phyloP scores from a whole-genome alignment of 2,797 vertebrate species.

The Mormyrops attenuatus region DNA sequence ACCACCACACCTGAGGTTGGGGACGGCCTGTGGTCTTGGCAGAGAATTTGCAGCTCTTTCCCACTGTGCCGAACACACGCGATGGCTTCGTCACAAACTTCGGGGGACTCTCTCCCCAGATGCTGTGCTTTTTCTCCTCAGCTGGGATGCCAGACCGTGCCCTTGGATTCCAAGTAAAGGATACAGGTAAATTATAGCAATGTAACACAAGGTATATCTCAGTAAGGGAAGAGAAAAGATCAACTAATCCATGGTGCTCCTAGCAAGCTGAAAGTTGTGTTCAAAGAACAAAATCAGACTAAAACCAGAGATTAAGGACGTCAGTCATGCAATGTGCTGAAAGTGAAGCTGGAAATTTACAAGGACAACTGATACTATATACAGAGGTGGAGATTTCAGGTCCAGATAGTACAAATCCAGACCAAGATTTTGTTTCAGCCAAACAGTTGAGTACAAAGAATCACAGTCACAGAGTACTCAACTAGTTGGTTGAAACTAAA shows the following conservation, averaged over 20 bases:
- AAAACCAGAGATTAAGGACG: background rate
- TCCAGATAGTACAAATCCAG: background rate
- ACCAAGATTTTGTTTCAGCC: background rate
- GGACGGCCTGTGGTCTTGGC: slow-evolving; percentile 85
- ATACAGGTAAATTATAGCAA: background rate
- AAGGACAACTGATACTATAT: background rate
- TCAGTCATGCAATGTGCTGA: background rate
- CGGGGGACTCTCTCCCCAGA: slow-evolving; percentile 86
- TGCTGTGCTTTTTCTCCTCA: slow-evolving; percentile 66
- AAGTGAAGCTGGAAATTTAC: background rate
- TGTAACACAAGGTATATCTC: background rate
- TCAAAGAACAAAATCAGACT: background rate
- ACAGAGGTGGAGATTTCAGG: background rate
- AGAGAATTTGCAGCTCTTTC: slow-evolving; percentile 76
- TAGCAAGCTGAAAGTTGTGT: background rate
- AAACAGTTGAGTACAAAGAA: background rate
- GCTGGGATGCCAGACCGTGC: slow-evolving; percentile 48
- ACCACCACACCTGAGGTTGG: slow-evolving; percentile 77
- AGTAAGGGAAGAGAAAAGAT: background rate
- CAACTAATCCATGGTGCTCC: background rate
- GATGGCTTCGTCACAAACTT: slow-evolving; percentile 82
- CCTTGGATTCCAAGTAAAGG: slow-evolving; percentile 36
- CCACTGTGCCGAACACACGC: slow-evolving; percentile 63
- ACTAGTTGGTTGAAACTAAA: background rate
- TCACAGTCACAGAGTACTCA: background rate